A percentile compares a stretch with the other conserved stretches of the same genome.
These are phyloP conservation scores for Hydropsyche betteni DNA, from an alignment of 2,888 invertebrate species.

Conservation along the genomic window DNA sequence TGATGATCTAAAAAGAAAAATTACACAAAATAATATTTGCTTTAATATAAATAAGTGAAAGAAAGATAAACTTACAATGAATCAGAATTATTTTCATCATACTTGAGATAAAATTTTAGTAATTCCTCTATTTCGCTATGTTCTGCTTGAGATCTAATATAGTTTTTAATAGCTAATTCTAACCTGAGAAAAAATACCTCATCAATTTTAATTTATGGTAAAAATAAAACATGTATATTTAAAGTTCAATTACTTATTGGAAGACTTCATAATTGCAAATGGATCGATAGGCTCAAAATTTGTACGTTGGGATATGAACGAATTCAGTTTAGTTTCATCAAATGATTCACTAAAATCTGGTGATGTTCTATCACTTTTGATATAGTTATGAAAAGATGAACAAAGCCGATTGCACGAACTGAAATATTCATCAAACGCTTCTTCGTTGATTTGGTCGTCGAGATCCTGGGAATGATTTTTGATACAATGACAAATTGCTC, in stretches of 20 bases:
- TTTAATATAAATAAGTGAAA: background rate
- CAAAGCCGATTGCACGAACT: background rate
- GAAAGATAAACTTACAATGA: background rate
- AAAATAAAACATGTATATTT: background rate
- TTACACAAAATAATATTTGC: background rate
- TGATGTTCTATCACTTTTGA: background rate
- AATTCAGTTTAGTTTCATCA: background rate
- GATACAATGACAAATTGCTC: background rate
- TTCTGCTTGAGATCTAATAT: slow-evolving; percentile 28
- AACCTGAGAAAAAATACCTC: slow-evolving; percentile 9
- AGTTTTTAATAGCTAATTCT: slow-evolving; percentile 10
- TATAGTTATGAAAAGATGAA: background rate
- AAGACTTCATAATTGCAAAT: background rate
- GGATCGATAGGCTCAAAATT: background rate
- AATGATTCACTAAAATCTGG: background rate
- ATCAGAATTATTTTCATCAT: background rate
- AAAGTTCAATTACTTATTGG: background rate
- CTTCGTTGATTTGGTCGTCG: slow-evolving; percentile 6
- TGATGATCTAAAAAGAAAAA: background rate
- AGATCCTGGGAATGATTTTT: background rate
- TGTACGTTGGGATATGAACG: too few species aligned
- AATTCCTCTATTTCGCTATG: slow-evolving; percentile 6
- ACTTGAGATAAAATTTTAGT: slow-evolving; percentile 18
- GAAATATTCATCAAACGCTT: slow-evolving; percentile 20
- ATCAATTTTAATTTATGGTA: background rate